A percentile compares a stretch with the other conserved stretches of the same genome.
phyloP scores from a whole-genome alignment of 2,113 vertebrate genomes.

The Theristicus caerulescens region DNA sequence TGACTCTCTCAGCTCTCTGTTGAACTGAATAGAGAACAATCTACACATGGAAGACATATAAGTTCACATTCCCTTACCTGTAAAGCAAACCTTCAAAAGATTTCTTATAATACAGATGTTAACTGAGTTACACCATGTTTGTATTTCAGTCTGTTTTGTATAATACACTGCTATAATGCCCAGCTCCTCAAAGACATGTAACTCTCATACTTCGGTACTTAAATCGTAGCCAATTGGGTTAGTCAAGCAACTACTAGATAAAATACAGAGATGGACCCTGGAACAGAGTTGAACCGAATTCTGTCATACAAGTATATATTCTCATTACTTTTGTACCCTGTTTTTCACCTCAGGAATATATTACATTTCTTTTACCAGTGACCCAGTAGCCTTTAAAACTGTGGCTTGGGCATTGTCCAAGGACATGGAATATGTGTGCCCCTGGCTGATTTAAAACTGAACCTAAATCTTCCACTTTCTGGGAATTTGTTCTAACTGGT shows the following conservation, averaged over 20 bases:
- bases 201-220: not conserved
- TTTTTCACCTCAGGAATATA: not conserved
- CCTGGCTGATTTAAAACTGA: not conserved
- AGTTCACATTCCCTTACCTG: not conserved
- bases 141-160: not conserved
- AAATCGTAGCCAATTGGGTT: not conserved
- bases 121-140: too few species aligned
- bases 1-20: not conserved
- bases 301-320: not conserved
- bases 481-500: not conserved
- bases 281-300: not conserved
- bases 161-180: accelerated
- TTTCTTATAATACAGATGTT: not conserved
- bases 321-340: not conserved
- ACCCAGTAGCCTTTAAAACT: not conserved
- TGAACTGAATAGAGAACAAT: not conserved
- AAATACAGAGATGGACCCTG: not conserved
- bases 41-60: not conserved
- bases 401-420: not conserved
- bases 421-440: not conserved
- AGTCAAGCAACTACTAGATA: not conserved
- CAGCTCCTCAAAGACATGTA: not conserved
- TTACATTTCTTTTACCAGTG: not conserved
- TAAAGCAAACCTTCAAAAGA: not conserved
- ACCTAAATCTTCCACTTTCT: not conserved